These are phyloP conservation scores for Scyliorhinus canicula DNA, from an alignment of 2,797 vertebrate genomes.

Conservation along the genomic window DNA sequence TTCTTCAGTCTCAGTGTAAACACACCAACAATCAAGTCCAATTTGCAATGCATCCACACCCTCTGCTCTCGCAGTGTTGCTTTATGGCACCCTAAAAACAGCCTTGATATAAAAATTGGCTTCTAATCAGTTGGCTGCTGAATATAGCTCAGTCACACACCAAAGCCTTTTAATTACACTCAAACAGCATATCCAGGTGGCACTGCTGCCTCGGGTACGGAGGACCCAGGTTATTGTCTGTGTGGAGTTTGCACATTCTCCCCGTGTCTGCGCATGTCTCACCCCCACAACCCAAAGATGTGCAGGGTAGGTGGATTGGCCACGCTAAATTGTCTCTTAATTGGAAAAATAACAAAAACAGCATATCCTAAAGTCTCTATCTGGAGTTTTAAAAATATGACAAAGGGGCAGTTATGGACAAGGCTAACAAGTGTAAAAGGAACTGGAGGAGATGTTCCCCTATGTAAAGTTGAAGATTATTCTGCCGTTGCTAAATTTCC, in stretches of 20 bases:
- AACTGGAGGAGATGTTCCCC: neutral
- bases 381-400: neutral
- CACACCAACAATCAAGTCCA: neutral
- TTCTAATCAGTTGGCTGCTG: neutral
- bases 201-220: too few relatives aligned
- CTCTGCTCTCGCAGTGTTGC: neutral
- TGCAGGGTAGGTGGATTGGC: too few relatives aligned
- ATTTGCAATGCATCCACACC: neutral
- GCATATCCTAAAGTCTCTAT: neutral
- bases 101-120: neutral
- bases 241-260: too few relatives aligned
- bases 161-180: neutral
- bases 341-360: too few relatives aligned
- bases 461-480: neutral
- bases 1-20: neutral
- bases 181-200: too few relatives aligned
- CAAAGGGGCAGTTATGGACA: neutral
- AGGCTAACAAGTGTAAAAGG: neutral
- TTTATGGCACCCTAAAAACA: neutral
- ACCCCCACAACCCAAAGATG: too few relatives aligned
- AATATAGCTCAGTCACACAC: neutral
- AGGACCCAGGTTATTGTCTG: too few relatives aligned
- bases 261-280: too few relatives aligned
- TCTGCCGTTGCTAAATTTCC: neutral
- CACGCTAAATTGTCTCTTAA: too few relatives aligned